Conservation (phyloP, 2,888 invertebrate species). For the Drosophila meridionalis region DNA sequence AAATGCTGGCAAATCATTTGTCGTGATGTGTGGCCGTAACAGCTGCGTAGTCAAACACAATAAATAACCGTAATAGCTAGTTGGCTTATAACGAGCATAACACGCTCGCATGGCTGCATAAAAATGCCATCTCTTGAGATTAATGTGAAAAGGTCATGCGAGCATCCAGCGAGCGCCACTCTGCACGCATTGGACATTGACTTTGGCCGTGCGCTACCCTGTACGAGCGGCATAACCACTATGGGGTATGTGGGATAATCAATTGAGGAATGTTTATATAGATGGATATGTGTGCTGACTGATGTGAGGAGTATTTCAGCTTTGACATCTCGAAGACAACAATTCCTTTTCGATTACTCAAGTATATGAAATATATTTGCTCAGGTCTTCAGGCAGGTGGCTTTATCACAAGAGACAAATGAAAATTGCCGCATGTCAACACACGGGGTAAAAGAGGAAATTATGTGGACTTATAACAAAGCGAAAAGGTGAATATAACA, state of each 20-base stretch:
- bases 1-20: constrained; percentile 41
- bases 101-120: constrained; percentile 63
- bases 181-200: constrained; percentile 58
- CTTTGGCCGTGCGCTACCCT: constrained; percentile 54
- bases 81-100: constrained; percentile 62
- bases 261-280: neutral
- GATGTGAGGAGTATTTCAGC: neutral
- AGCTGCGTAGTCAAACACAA: constrained; percentile 55
- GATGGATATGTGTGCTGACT: neutral
- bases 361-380: constrained; percentile 45
- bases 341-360: neutral
- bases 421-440: constrained; percentile 54
- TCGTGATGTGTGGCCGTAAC: constrained; percentile 40
- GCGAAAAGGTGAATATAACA: constrained; percentile 25
- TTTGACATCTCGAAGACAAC: neutral
- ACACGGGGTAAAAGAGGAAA: constrained; percentile 38
- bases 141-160: constrained; percentile 75
- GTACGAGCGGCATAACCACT: neutral
- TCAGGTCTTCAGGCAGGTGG: constrained; percentile 55
- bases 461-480: constrained; percentile 64
- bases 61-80: constrained; percentile 72
- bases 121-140: constrained; percentile 76
- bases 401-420: constrained; percentile 51
- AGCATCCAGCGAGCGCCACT: constrained; percentile 47
- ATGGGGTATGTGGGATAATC: neutral